Conservation (phyloP, 2,888 invertebrate genomes). For the Crioceris asparagi region DNA sequence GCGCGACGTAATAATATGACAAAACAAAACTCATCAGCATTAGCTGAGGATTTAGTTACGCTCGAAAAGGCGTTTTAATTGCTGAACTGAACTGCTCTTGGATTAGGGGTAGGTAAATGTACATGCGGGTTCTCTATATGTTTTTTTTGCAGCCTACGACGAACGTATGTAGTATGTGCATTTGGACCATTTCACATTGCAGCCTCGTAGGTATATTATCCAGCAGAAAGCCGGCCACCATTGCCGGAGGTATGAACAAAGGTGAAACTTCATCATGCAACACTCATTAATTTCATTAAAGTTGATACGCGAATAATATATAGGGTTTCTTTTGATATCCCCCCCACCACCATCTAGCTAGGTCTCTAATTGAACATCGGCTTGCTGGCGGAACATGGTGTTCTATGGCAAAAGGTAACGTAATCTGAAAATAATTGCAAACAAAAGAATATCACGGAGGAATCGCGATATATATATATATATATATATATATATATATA, state of each 20-base stretch:
- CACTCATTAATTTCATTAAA: conserved; percentile 19
- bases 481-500: no score
- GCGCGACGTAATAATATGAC: conserved; percentile 1
- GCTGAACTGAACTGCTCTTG: not conserved
- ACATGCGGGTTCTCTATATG: not conserved
- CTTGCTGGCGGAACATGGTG: no score
- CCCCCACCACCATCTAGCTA: no score
- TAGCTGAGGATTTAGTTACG: conserved; percentile 7
- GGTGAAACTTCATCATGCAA: conserved; percentile 17
- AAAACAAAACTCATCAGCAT: conserved; percentile 10
- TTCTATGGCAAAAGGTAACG: no score
- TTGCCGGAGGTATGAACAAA: conserved; percentile 14
- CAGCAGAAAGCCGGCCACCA: conserved; percentile 10
- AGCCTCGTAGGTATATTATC: no score
- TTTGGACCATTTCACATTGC: no score
- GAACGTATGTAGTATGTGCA: not conserved
- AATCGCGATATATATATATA: no score
- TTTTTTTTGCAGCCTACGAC: not conserved
- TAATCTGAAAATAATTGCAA: conserved; percentile 7
- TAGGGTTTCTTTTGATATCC: conserved; percentile 12
- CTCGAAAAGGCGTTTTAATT: conserved; percentile 6
- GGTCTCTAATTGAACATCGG: conserved; percentile 13
- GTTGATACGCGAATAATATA: conserved; percentile 10
- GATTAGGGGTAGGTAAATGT: not conserved
- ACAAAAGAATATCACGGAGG: no score